Percentiles rank a stretch among this genome's conserved stretches.
Evolutionary conservation across 1,140 invertebrate genomes (phyloP).

Genomic region (Hylyphantes graminicola): DNA sequence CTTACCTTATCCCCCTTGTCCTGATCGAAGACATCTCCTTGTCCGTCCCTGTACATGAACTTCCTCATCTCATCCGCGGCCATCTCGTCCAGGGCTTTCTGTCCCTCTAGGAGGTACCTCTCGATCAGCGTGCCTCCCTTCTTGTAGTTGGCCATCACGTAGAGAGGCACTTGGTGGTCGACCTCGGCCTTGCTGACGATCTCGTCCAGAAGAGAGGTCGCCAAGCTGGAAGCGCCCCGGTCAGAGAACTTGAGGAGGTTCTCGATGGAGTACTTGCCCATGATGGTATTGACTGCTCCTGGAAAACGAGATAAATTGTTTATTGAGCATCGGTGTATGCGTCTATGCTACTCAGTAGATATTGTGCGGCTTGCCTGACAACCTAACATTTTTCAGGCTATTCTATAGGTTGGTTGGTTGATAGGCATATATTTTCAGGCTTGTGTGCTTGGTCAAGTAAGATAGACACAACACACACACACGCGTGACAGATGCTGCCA

Average conservation of each 20-base stretch:
- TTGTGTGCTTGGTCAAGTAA: no score
- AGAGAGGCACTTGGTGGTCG: conserved; percentile 72
- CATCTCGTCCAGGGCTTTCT: conserved; percentile 31
- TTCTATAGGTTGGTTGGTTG: no score
- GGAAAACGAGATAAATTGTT: not conserved
- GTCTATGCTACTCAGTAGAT: no score
- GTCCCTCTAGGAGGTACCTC: conserved; percentile 19
- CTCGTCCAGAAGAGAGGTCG: conserved; percentile 42
- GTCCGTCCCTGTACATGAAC: conserved; percentile 40
- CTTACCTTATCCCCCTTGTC: conserved; percentile 7
- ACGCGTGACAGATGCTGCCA: no score
- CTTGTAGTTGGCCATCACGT: conserved; percentile 89
- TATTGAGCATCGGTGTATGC: no score
- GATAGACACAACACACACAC: no score
- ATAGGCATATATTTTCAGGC: no score
- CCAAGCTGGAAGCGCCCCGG: conserved; percentile 33
- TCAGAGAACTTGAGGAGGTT: conserved; percentile 42
- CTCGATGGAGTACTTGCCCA: conserved; percentile 41
- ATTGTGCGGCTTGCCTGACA: no score
- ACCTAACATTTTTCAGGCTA: no score
- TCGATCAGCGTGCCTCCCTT: conserved; percentile 69
- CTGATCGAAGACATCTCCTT: not conserved
- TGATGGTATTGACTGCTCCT: not conserved
- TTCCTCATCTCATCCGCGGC: conserved; percentile 14
- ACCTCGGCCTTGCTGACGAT: conserved; percentile 42